Percentiles rank a stretch among this genome's conserved stretches.
Conservation (phyloP, 2,888 invertebrate genomes). For the Lacanobia oleracea region DNA sequence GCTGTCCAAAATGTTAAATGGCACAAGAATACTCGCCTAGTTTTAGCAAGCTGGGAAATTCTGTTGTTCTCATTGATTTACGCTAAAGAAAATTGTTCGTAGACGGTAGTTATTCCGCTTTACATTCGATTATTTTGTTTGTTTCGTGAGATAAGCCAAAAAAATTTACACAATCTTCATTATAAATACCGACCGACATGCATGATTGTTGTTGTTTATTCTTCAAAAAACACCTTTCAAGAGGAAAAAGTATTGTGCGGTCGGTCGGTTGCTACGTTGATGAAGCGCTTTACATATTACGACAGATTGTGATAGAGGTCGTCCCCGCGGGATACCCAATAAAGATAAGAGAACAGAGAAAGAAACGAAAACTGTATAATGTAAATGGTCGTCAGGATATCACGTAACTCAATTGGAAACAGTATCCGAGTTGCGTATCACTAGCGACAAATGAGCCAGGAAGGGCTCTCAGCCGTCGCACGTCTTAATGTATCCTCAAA, state of each 20-base stretch:
- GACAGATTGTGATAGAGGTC: conserved; percentile 18
- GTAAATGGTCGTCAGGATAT: conserved; percentile 63
- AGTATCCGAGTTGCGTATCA: conserved; percentile 70
- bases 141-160: conserved; percentile 12
- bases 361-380: conserved; percentile 62
- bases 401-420: conserved; percentile 65
- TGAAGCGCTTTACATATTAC: conserved; percentile 25
- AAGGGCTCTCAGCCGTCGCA: conserved; percentile 63
- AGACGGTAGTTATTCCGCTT: conserved; percentile 2
- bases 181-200: neutral
- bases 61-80: conserved; percentile 9
- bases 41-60: conserved; percentile 16
- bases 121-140: conserved; percentile 15
- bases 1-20: conserved; percentile 36
- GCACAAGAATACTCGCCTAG: conserved; percentile 13
- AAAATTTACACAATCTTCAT: conserved; percentile 7
- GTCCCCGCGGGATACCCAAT: conserved; percentile 20
- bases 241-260: conserved; percentile 18
- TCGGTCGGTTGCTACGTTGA: conserved; percentile 6
- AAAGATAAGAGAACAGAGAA: conserved; percentile 30
- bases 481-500: conserved; percentile 71
- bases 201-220: conserved; percentile 11
- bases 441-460: conserved; percentile 74
- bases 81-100: conserved; percentile 11
- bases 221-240: conserved; percentile 3